phyloP scores from a whole-genome alignment of 1,140 invertebrate genomes.

The Asobara japonica region DNA sequence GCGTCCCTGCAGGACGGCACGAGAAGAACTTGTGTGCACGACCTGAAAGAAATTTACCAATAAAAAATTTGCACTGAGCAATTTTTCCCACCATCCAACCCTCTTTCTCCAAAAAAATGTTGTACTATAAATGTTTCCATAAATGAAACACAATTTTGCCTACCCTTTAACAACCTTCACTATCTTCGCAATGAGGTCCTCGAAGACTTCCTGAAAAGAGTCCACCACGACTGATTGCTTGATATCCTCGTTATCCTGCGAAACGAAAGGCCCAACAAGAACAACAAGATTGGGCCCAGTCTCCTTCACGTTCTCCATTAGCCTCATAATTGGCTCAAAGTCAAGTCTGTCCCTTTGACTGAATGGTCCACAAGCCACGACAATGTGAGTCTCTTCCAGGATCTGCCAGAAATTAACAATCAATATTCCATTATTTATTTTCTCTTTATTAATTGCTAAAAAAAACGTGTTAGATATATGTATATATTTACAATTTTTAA shows the following conservation, averaged over 20 bases:
- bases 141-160: slow-evolving; percentile 32
- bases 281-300: slow-evolving; percentile 83
- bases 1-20: slow-evolving; percentile 81
- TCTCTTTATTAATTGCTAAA: no score
- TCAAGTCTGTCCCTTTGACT: slow-evolving; percentile 78
- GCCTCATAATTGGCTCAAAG: slow-evolving; percentile 84
- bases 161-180: slow-evolving; percentile 68
- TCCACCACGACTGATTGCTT: slow-evolving; percentile 61
- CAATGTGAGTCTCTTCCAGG: slow-evolving; percentile 76
- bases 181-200: slow-evolving; percentile 74
- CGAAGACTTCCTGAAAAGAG: slow-evolving; percentile 79
- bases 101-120: slow-evolving; percentile 20
- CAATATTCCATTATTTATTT: no score
- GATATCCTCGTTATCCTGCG: slow-evolving; percentile 73
- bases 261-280: slow-evolving; percentile 85
- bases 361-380: slow-evolving; percentile 85
- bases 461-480: no score
- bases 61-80: neutral
- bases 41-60: slow-evolving; percentile 64
- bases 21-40: slow-evolving; percentile 76
- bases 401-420: no score
- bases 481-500: no score
- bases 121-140: slow-evolving; percentile 10
- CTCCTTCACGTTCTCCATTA: slow-evolving; percentile 75
- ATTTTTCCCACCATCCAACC: slow-evolving; percentile 36